A percentile compares a stretch with the other conserved stretches of the same genome.
Evolutionary conservation across 2,113 vertebrate species (phyloP).

Genomic region (Oplegnathus fasciatus): DNA sequence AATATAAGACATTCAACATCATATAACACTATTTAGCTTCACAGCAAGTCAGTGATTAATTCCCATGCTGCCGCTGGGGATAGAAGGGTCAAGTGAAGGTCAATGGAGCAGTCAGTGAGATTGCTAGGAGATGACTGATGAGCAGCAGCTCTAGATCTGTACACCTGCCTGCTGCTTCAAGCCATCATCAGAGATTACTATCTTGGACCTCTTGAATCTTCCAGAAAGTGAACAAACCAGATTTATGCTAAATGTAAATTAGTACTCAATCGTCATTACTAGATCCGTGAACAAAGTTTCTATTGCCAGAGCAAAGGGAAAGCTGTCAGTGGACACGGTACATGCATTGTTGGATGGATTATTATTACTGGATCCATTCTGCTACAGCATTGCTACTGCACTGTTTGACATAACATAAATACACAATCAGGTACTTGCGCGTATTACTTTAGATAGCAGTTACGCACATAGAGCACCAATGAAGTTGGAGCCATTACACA

Average conservation of each 20-base stretch:
- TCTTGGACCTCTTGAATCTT: not conserved
- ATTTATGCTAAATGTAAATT: not conserved
- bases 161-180: slow-evolving; percentile 1
- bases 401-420: not conserved
- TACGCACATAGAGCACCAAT: not conserved
- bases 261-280: not conserved
- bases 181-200: not conserved
- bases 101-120: slow-evolving; percentile 37
- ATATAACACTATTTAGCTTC: slow-evolving; percentile 11
- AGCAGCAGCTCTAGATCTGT: slow-evolving; percentile 24
- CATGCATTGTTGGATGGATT: not conserved
- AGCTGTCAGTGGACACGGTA: not conserved
- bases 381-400: too few species aligned
- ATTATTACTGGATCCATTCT: not conserved
- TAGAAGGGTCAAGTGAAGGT: slow-evolving; percentile 47
- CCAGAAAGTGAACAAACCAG: not conserved
- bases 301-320: not conserved
- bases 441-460: not conserved
- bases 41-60: slow-evolving; percentile 20
- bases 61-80: slow-evolving; percentile 5
- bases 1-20: slow-evolving; percentile 5
- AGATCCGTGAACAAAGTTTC: not conserved
- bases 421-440: not conserved
- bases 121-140: slow-evolving; percentile 57
- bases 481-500: not conserved